phyloP scores from a whole-genome alignment of 2,888 invertebrate genomes.

The Tenthredo livida region DNA sequence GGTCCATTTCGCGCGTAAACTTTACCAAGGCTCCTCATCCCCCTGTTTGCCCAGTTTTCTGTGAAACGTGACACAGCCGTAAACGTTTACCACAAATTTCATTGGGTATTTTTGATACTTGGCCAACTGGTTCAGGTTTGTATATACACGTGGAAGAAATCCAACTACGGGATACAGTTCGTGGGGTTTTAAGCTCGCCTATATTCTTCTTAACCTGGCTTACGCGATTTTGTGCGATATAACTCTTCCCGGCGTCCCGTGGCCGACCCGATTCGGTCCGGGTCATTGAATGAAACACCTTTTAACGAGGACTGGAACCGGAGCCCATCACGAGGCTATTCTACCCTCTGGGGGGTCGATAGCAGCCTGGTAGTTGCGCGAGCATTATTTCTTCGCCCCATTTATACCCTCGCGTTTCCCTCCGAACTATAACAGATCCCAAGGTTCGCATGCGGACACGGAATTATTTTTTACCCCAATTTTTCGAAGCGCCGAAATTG shows the following conservation, averaged over 20 bases:
- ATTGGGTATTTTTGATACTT: background rate
- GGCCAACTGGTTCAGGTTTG: background rate
- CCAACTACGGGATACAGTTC: background rate
- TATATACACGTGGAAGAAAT: constrained; percentile 5
- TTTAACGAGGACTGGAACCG: background rate
- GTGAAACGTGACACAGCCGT: background rate
- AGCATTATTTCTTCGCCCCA: constrained; percentile 17
- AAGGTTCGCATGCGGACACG: background rate
- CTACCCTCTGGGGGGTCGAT: constrained; percentile 34
- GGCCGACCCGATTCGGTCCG: constrained; percentile 5
- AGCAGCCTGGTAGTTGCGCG: constrained; percentile 13
- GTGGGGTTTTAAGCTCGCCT: background rate
- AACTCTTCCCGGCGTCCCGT: background rate
- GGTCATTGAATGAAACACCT: constrained; percentile 25
- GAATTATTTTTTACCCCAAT: background rate
- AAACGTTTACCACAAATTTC: background rate
- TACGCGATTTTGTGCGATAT: background rate
- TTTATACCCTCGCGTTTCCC: background rate
- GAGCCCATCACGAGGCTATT: constrained; percentile 39
- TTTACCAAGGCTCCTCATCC: background rate
- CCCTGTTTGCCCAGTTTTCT: background rate
- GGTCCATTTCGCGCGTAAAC: background rate
- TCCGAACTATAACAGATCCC: background rate
- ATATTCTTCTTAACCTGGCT: background rate
- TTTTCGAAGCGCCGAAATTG: background rate